Conservation (phyloP, 2,113 vertebrate genomes). For the Raja brachyura region DNA sequence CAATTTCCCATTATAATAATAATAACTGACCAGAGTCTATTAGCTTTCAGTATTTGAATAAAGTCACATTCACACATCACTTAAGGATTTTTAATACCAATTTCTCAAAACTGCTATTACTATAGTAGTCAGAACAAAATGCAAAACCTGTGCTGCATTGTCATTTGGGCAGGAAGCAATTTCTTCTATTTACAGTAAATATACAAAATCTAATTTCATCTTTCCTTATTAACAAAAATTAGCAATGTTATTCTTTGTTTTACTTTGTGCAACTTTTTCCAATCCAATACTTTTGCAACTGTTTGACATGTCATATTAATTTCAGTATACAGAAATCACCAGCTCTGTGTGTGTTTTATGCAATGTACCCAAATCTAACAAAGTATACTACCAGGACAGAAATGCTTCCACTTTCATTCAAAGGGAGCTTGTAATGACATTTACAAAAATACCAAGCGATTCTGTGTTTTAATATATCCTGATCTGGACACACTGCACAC, state of each 20-base stretch:
- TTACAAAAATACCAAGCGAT: slow-evolving; percentile 24
- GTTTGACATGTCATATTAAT: neutral
- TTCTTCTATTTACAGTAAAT: neutral
- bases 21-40: neutral
- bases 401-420: neutral
- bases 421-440: slow-evolving; percentile 1
- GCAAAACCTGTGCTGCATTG: slow-evolving; percentile 16
- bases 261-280: neutral
- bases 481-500: neutral
- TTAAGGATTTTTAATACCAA: slow-evolving; percentile 12
- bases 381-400: slow-evolving; percentile 4
- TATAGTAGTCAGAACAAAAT: slow-evolving; percentile 35
- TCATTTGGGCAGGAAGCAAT: neutral
- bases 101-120: slow-evolving; percentile 31
- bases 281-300: neutral
- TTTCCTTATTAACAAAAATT: neutral
- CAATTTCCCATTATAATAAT: neutral
- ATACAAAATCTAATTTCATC: slow-evolving; percentile 25
- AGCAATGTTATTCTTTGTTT: neutral
- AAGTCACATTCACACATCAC: slow-evolving; percentile 35
- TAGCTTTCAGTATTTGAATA: neutral
- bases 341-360: neutral
- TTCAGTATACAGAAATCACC: neutral
- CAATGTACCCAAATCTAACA: slow-evolving; percentile 8
- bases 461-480: neutral